A percentile compares a stretch with the other conserved stretches of the same genome.
Conservation (phyloP, 1,140 invertebrate genomes). For the Acromyrmex echinatior region DNA sequence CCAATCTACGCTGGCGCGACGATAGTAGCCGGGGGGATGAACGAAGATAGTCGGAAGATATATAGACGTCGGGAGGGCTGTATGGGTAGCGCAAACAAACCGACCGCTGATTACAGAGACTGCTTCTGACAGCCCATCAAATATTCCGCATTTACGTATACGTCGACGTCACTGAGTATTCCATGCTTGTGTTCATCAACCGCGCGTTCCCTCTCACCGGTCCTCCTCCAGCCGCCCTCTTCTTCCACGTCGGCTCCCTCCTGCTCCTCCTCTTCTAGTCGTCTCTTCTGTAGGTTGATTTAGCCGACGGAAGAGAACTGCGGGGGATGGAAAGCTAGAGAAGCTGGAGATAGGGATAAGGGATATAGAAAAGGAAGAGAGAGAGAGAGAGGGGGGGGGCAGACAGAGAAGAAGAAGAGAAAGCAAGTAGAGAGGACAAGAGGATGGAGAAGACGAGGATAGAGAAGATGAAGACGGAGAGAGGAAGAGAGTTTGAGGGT, state of each 20-base stretch:
- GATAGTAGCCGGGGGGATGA: slow-evolving; percentile 61
- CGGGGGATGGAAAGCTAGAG: slow-evolving; percentile 30
- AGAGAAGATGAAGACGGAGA: slow-evolving; percentile 15
- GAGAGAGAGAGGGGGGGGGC: neutral
- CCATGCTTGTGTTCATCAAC: slow-evolving; percentile 80
- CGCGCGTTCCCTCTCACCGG: slow-evolving; percentile 51
- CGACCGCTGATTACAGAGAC: slow-evolving; percentile 86
- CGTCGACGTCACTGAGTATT: slow-evolving; percentile 85
- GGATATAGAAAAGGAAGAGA: slow-evolving; percentile 30
- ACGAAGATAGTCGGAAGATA: slow-evolving; percentile 76
- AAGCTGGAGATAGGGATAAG: slow-evolving; percentile 36
- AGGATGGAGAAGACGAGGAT: neutral
- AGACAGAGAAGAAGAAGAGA: slow-evolving; percentile 21
- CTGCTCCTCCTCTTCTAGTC: slow-evolving; percentile 50
- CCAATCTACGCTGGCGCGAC: slow-evolving; percentile 29
- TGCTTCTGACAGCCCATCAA: slow-evolving; percentile 86
- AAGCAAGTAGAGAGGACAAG: slow-evolving; percentile 7
- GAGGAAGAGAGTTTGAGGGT: slow-evolving; percentile 68
- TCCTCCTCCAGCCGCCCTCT: slow-evolving; percentile 30
- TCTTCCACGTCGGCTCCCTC: slow-evolving; percentile 44
- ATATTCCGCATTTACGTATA: slow-evolving; percentile 86
- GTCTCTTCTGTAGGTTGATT: slow-evolving; percentile 67
- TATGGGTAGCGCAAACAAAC: slow-evolving; percentile 85
- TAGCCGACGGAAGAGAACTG: slow-evolving; percentile 65
- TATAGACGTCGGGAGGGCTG: slow-evolving; percentile 72